A percentile compares a stretch with the other conserved stretches of the same genome.
Evolutionary conservation across 2,888 invertebrate species (phyloP).

Genomic region (Andrena dorsata): DNA sequence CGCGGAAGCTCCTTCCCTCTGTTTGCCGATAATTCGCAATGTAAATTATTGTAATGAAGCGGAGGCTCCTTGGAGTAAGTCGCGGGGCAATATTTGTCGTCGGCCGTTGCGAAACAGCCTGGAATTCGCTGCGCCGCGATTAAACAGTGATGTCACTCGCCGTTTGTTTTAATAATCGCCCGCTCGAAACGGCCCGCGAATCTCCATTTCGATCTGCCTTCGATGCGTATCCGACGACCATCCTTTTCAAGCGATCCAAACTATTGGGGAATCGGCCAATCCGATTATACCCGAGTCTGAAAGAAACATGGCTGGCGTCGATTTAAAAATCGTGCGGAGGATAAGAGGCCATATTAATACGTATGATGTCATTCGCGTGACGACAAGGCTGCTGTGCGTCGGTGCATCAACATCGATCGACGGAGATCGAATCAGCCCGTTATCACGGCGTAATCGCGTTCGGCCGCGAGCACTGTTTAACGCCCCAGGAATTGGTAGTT

Average conservation of each 20-base stretch:
- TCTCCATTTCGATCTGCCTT: neutral
- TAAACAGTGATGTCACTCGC: constrained; percentile 43
- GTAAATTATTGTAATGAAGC: constrained; percentile 33
- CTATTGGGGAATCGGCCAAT: too few species aligned
- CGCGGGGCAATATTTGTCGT: constrained; percentile 42
- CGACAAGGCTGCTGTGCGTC: constrained; percentile 4
- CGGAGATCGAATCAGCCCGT: constrained; percentile 35
- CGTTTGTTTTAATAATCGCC: neutral
- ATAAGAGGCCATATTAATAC: constrained; percentile 65
- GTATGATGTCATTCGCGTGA: constrained; percentile 58
- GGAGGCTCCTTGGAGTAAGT: neutral
- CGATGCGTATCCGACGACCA: neutral
- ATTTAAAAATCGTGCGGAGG: constrained; percentile 9
- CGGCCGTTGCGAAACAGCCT: constrained; percentile 39
- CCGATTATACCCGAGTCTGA: too few species aligned
- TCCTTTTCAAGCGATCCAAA: too few species aligned
- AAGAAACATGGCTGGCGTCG: neutral
- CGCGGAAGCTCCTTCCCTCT: neutral
- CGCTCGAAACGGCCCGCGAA: neutral
- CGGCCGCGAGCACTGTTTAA: neutral
- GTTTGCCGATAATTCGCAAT: constrained; percentile 33
- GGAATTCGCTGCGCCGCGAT: constrained; percentile 37
- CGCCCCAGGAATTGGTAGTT: constrained; percentile 1
- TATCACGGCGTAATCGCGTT: constrained; percentile 27
- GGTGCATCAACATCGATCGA: constrained; percentile 41